Evolutionary conservation across 2,888 invertebrate genomes (phyloP), one percentile per base, ranked within the genome.

Genomic region (Nebria brevicollis): DNA sequence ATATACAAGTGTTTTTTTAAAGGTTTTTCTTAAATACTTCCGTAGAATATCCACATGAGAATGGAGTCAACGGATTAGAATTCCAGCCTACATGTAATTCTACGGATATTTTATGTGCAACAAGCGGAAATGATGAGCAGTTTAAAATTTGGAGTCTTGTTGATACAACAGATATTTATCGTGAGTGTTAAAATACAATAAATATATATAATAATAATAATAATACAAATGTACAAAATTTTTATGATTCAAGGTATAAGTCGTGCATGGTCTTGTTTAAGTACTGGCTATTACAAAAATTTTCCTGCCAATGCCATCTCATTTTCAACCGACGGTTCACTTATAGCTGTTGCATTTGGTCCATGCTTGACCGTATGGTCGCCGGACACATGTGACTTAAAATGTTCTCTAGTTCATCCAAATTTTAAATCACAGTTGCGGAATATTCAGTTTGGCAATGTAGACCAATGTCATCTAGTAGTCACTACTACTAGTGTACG

Each of bases 301-400:
- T 87, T 93, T 20, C 87, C 91, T 0, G 90, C 93, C 26, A 90
- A 90, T 25, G 91, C 91, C 66, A 89, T 93, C 2, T 91, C 91
- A 72, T 95, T 95, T 88, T 93, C 95, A 0, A 90, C 91, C 81
- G 96, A 96, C 88, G 95, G 95, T n/a, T 95, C 95, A 0, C 87
- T 95, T 34, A 86, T 96, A 68, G 94, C 93, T 5, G 93, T 94
- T 13, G 92, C 92, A 10, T 96, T 94, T 89, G 92, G 90, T 42
- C 89, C 92, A 26, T 91, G 91, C 8, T 87, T 95, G 72, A 95
- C 95, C 0, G 88, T 95, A 34, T 96, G 95, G 93, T 90, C 91
- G 83, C 91, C 94, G 0, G 91, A 92, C 72, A 89, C 89, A 0
- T 90, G 91, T 81, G 89, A 91, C 75, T 85, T 94, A n/a, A 91